These are phyloP conservation scores for Papilio dardanus DNA, from an alignment of 1,140 invertebrate genomes.

Conservation along the genomic window DNA sequence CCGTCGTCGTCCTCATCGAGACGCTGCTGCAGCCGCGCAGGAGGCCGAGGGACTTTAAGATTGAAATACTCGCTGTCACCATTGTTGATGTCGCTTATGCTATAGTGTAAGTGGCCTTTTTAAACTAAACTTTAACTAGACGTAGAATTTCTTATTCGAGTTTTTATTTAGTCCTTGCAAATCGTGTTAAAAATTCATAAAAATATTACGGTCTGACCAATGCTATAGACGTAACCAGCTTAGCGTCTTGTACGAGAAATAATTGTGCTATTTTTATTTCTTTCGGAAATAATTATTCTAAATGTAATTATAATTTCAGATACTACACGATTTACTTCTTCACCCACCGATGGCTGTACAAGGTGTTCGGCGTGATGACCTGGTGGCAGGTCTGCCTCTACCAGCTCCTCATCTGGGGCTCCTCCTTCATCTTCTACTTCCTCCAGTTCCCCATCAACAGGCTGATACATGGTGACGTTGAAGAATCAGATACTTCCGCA, in stretches of 20 bases:
- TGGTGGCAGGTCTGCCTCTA: slow-evolving; percentile 76
- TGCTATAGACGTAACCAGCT: too few relatives aligned
- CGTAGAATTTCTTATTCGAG: too few relatives aligned
- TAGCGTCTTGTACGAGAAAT: too few relatives aligned
- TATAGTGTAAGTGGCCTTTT: slow-evolving; percentile 65
- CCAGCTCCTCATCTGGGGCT: slow-evolving; percentile 62
- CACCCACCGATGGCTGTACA: slow-evolving; percentile 15
- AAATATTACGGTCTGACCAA: too few relatives aligned
- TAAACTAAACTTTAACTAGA: slow-evolving; percentile 2
- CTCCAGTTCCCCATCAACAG: slow-evolving; percentile 68
- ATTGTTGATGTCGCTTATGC: slow-evolving; percentile 56
- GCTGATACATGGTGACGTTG: slow-evolving; percentile 53
- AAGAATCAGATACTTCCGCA: slow-evolving; percentile 20
- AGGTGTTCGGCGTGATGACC: slow-evolving; percentile 70
- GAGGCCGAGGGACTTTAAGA: slow-evolving; percentile 50
- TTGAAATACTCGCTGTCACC: slow-evolving; percentile 55
- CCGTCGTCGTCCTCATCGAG: slow-evolving; percentile 76
- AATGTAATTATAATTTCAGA: too few relatives aligned
- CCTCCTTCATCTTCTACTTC: slow-evolving; percentile 60
- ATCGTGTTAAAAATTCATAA: too few relatives aligned
- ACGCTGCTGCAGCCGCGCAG: slow-evolving; percentile 66
- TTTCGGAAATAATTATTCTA: too few relatives aligned
- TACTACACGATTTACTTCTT: background rate
- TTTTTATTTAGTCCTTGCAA: too few relatives aligned
- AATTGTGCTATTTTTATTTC: too few relatives aligned